Base-by-base conservation (phyloP, 1,140 invertebrate genomes). In the Augochlora pura region DNA sequence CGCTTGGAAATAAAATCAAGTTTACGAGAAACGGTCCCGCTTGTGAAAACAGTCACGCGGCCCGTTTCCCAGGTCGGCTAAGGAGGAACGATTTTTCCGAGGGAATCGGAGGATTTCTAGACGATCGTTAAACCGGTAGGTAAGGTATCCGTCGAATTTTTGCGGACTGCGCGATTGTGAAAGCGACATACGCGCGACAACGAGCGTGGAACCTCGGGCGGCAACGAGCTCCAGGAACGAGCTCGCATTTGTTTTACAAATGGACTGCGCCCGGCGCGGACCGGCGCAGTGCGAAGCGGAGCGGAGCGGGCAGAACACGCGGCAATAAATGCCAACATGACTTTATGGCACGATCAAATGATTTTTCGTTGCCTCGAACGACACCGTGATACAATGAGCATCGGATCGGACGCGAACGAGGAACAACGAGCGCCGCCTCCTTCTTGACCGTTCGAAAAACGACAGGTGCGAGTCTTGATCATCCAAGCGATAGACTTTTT, bases 181-280 rank as follows among this genome's bases (percentile, higher is more conserved):
- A 81, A 81, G 79, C 77, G 66, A 79, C 76, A 54, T 68, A 77
- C 66, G 67, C 77, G 60, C 74, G 25, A 66, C 63, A 77, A 77
- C 49, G 16, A 52, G 49, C 49, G 49, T 14, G 49, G 49, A 18
- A 52, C 78, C 72, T 80, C 68, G 77, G 74, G 67, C 80, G 70
- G 77, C 81, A 80, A 82, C 81, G 77, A 82, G 77, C 77, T 57
- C 65, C 65, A 74, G 70, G 52, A 82, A 82, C 81, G 66, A 75
- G 81, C 74, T 80, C 77, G 71, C 59, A 82, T 82, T 82, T 82
- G 81, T 82, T 82, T 82, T 80, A 82, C 81, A 82, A 80, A 82
- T 82, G 81, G 81, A 80, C 49, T 49, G 63, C 27, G 59, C 49
- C 25, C 66, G 59, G 32, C 63, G 69, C 63, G 32, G 42, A 46